Evolutionary conservation across 2,888 invertebrate genomes (phyloP).

Genomic region (Hirudinaria manillensis): DNA sequence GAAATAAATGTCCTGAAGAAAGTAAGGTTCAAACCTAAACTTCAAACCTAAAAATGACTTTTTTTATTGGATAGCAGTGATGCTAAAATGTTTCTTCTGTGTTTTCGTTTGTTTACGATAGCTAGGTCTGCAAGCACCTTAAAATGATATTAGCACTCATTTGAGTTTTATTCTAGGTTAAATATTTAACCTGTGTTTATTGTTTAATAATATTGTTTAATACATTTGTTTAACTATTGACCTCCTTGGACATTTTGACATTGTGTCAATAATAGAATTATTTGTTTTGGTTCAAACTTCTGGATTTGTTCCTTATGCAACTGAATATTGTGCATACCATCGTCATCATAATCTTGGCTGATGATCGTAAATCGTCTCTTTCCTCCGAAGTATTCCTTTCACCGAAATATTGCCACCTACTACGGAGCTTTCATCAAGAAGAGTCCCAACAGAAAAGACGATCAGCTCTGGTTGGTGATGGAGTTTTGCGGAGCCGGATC

Average conservation of each 20-base stretch:
- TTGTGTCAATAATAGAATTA: neutral
- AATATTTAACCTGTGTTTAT: neutral
- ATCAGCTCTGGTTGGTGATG: constrained; percentile 96
- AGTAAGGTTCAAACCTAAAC: constrained; percentile 56
- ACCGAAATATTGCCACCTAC: constrained; percentile 98
- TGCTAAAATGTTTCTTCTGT: too few species aligned
- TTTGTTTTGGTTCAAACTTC: neutral
- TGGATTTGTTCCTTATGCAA: neutral
- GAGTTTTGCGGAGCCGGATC: constrained; percentile 99
- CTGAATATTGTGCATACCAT: neutral
- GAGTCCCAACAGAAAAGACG: constrained; percentile 92
- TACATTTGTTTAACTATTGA: neutral
- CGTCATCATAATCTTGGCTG: neutral
- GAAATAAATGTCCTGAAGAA: constrained; percentile 99
- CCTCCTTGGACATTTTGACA: neutral
- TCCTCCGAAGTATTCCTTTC: constrained; percentile 59
- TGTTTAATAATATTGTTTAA: neutral
- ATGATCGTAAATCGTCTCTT: neutral
- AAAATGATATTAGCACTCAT: too few species aligned
- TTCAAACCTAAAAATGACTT: too few species aligned
- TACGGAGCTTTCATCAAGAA: constrained; percentile 99
- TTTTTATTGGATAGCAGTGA: too few species aligned
- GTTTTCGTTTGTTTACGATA: too few species aligned
- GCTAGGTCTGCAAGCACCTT: too few species aligned
- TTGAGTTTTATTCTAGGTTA: neutral